A percentile compares a stretch with the other conserved stretches of the same genome.
phyloP scores from a whole-genome alignment of 2,797 vertebrate species.

The Salmo trutta region DNA sequence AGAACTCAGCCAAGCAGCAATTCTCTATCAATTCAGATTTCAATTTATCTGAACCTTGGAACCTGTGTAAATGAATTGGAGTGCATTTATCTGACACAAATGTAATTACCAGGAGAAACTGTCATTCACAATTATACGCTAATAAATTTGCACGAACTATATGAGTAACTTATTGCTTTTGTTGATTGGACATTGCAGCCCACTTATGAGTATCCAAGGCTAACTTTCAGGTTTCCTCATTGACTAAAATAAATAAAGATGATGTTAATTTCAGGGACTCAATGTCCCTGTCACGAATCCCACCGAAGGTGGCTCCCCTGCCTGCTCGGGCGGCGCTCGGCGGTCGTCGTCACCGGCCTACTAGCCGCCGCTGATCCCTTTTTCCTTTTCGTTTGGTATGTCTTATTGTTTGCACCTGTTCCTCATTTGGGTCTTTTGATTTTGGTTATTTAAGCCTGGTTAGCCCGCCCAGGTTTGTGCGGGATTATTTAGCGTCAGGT shows the following conservation, averaged over 20 bases:
- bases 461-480: no score
- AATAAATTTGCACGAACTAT: constrained; percentile 24
- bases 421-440: no score
- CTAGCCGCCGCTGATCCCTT: no score
- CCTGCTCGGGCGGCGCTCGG: no score
- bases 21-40: constrained; percentile 26
- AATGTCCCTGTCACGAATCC: no score
- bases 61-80: not conserved
- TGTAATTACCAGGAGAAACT: constrained; percentile 48
- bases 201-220: constrained; percentile 28
- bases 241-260: not conserved
- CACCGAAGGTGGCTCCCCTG: no score
- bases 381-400: no score
- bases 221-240: not conserved
- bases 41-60: constrained; percentile 5
- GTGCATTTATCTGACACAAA: constrained; percentile 45
- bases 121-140: constrained; percentile 42
- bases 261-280: constrained; percentile 34
- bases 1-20: constrained; percentile 22
- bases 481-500: no score
- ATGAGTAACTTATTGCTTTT: constrained; percentile 37
- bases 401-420: no score
- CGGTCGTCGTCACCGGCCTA: no score
- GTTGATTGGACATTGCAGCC: constrained; percentile 26
- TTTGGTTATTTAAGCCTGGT: no score